Evolutionary conservation across 2,888 invertebrate genomes (phyloP).

Genomic region (Gordius sp.): DNA sequence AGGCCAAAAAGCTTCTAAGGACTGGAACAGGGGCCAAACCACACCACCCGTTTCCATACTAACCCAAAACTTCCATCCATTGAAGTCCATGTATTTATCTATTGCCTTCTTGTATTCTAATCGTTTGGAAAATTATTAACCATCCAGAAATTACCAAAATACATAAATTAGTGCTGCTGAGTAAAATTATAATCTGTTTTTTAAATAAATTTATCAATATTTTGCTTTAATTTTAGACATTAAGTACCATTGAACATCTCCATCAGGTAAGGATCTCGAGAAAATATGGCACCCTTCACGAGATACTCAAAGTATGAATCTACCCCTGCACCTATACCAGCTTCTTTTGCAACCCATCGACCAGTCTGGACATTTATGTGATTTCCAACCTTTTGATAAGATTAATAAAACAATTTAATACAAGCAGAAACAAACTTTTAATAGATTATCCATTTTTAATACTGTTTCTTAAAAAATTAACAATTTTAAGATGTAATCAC

Average conservation of each 20-base stretch:
- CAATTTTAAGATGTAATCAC: not conserved
- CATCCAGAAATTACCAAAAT: not conserved
- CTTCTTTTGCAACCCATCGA: constrained; percentile 83
- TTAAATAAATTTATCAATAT: not conserved
- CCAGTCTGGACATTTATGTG: constrained; percentile 69
- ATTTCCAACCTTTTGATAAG: constrained; percentile 53
- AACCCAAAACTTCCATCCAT: constrained; percentile 97
- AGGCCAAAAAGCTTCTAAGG: constrained; percentile 92
- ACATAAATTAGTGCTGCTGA: not conserved
- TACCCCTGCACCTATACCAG: constrained; percentile 51
- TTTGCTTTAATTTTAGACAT: not conserved
- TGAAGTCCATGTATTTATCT: constrained; percentile 43
- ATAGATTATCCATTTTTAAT: not conserved
- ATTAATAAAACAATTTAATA: constrained; percentile 31
- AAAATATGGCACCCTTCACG: constrained; percentile 69
- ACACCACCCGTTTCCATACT: constrained; percentile 89
- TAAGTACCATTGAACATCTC: constrained; percentile 48
- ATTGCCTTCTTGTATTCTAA: constrained; percentile 31
- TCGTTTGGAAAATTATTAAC: not conserved
- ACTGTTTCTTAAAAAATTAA: not conserved
- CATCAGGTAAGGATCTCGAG: constrained; percentile 65
- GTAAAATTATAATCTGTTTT: not conserved
- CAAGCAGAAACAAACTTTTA: not conserved
- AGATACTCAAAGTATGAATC: constrained; percentile 84
- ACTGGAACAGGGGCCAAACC: constrained; percentile 87